Evolutionary conservation across 2,113 vertebrate species (phyloP).

Genomic region (Phalacrocorax aristotelis): DNA sequence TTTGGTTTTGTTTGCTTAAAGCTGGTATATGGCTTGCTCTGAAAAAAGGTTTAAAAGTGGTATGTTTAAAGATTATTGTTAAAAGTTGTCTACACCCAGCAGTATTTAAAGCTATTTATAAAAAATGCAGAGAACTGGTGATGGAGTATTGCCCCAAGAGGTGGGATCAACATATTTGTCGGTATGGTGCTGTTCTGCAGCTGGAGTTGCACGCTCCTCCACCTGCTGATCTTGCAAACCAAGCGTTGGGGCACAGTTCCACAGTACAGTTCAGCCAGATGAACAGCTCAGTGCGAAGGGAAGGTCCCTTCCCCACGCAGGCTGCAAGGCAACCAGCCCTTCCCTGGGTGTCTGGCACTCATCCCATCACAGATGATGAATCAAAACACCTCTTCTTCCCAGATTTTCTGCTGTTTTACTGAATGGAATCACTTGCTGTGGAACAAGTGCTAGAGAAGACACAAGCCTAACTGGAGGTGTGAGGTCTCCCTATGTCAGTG

Average conservation of each 20-base stretch:
- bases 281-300: background rate
- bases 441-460: background rate
- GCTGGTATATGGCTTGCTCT: background rate
- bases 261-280: background rate
- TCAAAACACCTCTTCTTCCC: background rate
- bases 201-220: background rate
- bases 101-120: background rate
- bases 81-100: background rate
- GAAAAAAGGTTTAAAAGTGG: background rate
- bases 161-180: background rate
- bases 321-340: too few relatives aligned
- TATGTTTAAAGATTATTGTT: background rate
- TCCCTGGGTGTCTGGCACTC: background rate
- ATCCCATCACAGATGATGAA: background rate
- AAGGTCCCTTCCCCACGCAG: background rate
- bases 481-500: background rate
- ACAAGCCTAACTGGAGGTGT: background rate
- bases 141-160: background rate
- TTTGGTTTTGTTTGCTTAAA: background rate
- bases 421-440: background rate
- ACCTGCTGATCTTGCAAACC: background rate
- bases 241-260: rapidly evolving
- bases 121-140: background rate
- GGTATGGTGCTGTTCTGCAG: rapidly evolving
- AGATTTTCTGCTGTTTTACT: background rate